phyloP scores from a whole-genome alignment of 2,113 vertebrate genomes.

The Mustelus asterias region DNA sequence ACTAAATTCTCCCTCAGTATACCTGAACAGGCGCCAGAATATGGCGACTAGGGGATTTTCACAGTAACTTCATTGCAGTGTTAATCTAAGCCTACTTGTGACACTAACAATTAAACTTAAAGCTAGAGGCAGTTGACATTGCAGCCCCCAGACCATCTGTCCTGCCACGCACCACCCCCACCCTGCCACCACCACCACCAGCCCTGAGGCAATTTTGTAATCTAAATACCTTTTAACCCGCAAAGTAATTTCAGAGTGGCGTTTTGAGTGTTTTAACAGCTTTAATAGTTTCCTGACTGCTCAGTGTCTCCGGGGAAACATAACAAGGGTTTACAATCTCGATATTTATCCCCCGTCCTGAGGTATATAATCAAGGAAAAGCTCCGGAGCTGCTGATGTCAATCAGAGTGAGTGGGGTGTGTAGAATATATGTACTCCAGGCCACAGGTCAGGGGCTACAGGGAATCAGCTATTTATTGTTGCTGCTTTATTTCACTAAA shows the following conservation, averaged over 20 bases:
- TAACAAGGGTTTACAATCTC: constrained; percentile 55
- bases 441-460: constrained; percentile 49
- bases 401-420: constrained; percentile 47
- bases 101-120: too few relatives aligned
- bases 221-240: constrained; percentile 47
- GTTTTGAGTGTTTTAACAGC: constrained; percentile 56
- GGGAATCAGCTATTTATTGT: background rate
- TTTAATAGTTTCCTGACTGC: constrained; percentile 56
- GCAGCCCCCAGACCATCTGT: background rate
- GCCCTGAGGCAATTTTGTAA: constrained; percentile 50
- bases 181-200: background rate
- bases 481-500: constrained; percentile 4
- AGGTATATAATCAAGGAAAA: constrained; percentile 47
- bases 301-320: constrained; percentile 45
- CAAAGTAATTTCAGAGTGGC: constrained; percentile 46
- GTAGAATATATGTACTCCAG: constrained; percentile 57
- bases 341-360: constrained; percentile 47
- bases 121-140: constrained; percentile 36
- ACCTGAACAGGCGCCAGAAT: too few relatives aligned
- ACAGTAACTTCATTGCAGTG: too few relatives aligned
- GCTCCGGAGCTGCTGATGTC: background rate
- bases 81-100: too few relatives aligned
- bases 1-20: too few relatives aligned
- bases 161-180: background rate
- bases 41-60: too few relatives aligned